Evolutionary conservation across 2,113 vertebrate genomes (phyloP), one percentile per base, ranked within the genome.

Genomic region (Gasterosteus nipponicus): DNA sequence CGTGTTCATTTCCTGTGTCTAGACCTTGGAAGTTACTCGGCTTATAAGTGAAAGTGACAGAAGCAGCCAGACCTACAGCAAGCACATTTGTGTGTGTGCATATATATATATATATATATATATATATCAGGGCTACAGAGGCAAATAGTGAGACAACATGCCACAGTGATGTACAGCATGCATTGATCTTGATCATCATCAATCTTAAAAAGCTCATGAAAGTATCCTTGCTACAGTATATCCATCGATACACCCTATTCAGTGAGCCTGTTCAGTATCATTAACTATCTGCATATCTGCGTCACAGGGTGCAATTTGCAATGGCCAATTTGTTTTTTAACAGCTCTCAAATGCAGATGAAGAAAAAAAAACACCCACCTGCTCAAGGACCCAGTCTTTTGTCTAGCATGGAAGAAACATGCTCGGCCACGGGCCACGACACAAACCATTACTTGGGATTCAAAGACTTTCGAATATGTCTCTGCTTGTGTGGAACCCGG

Each of bases 1-100:
- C 85, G 38, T 83, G 78, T 89, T 87, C 70, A 84, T 85, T 90
- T 86, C 80, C 70, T 61, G 65, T 47, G 89, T 91, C 87, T 87
- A 86, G 91, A 90, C 87, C n/a, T 35, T 31, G 35, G 22, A 70
- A 82, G 64, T 77, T 78, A 69, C 58, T 57, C 22, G n/a, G 72
- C 73, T 75, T 65, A 57, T 56, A 73, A 51, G 44, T 66, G 69
- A 80, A 85, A 85, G 49, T 58, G n/a, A 75, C 46, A 12, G 1
- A 63, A 62, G 49, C 16, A 10, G 22, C 44, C 22, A 9, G 26
- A 61, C n/a, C 53, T 42, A 64, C 16, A 33, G 62, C 46, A 61
- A 26, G 39, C 15, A 31, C 8, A 29, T 38, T n/a, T 64, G 38
- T 67, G 5, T 38, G 35, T 38, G 35, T 38, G 35, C 5, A 5